Conservation (phyloP, 1,140 invertebrate genomes). For the Bombus confusus region DNA sequence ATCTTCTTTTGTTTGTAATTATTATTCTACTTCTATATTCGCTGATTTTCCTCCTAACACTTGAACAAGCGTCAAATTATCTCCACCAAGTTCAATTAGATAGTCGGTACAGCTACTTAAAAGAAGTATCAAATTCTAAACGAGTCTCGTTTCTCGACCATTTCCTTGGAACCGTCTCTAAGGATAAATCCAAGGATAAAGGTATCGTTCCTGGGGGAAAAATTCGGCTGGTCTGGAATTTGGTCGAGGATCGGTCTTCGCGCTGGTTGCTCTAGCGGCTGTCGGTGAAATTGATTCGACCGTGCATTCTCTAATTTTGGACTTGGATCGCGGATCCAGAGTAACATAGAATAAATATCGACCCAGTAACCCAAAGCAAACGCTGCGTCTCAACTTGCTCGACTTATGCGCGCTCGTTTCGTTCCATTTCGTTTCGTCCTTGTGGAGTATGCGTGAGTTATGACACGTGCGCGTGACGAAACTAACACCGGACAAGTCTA, state of each 20-base stretch:
- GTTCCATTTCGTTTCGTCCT: background rate
- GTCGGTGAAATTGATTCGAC: constrained; percentile 27
- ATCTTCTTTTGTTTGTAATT: background rate
- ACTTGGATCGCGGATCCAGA: constrained; percentile 3
- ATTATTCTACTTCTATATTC: background rate
- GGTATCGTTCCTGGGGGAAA: background rate
- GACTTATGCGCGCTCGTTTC: constrained; percentile 16
- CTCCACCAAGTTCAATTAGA: background rate
- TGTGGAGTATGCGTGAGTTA: background rate
- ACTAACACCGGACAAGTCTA: too few relatives aligned
- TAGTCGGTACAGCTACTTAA: fast-evolving
- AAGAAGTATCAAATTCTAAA: background rate
- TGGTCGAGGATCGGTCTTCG: constrained; percentile 15
- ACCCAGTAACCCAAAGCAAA: constrained; percentile 16
- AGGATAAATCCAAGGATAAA: too few relatives aligned
- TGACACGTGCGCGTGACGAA: background rate
- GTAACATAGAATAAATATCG: background rate
- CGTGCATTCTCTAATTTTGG: constrained; percentile 27
- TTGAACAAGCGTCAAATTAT: too few relatives aligned
- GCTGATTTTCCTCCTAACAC: background rate
- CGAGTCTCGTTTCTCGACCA: background rate
- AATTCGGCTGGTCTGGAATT: background rate
- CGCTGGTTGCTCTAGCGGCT: background rate
- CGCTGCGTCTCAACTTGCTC: constrained; percentile 13
- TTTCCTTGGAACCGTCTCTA: background rate